Conservation (phyloP, 2,888 invertebrate species). For the Lucinisca nassula region DNA sequence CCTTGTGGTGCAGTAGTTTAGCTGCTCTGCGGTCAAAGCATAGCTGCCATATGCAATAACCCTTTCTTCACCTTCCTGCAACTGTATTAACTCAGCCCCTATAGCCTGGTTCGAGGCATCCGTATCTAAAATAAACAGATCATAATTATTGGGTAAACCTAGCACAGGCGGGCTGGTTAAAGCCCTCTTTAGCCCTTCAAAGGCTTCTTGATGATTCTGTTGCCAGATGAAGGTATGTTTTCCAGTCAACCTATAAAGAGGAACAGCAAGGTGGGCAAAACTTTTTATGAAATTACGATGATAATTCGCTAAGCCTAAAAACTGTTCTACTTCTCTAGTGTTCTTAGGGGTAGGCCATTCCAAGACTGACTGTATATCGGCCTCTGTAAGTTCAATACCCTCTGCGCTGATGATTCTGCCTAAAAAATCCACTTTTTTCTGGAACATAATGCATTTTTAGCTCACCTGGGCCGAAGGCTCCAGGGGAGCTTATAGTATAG, state of each 20-base stretch:
- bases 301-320: constrained; percentile 54
- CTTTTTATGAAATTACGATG: constrained; percentile 42
- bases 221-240: constrained; percentile 52
- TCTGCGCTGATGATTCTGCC: background rate
- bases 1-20: constrained; percentile 63
- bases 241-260: constrained; percentile 54
- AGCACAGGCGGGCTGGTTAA: constrained; percentile 41
- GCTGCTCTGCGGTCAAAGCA: constrained; percentile 56
- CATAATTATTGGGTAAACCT: constrained; percentile 47
- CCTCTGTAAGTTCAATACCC: background rate
- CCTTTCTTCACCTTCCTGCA: constrained; percentile 63
- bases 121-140: constrained; percentile 64
- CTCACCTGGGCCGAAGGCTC: too few relatives aligned
- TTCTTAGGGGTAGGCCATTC: constrained; percentile 16
- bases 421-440: background rate
- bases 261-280: constrained; percentile 48
- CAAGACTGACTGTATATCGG: background rate
- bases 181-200: constrained; percentile 14
- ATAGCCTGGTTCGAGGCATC: constrained; percentile 69
- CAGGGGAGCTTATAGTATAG: too few relatives aligned
- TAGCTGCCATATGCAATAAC: constrained; percentile 64
- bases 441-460: too few relatives aligned
- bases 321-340: constrained; percentile 55
- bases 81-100: constrained; percentile 62
- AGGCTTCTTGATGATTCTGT: constrained; percentile 38